These are phyloP conservation scores for Otolemur crassicaudatus DNA, from an alignment of 2,797 vertebrate genomes.

Conservation along the genomic window DNA sequence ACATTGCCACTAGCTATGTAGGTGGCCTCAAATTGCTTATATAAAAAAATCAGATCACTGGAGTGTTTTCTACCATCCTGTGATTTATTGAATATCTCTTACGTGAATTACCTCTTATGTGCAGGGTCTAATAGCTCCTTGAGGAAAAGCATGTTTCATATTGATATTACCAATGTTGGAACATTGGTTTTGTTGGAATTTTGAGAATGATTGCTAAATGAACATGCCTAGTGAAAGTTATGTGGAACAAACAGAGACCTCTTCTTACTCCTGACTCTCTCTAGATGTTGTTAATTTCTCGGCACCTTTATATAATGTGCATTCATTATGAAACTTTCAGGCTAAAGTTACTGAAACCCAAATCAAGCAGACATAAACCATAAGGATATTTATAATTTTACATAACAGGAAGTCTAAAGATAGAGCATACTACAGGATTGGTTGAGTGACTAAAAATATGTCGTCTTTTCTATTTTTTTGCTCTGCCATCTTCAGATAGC, in stretches of 20 bases:
- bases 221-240: not conserved
- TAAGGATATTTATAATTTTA: constrained; percentile 64
- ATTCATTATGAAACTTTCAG: constrained; percentile 46
- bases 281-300: not conserved
- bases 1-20: not conserved
- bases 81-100: not conserved
- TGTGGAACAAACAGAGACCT: not conserved
- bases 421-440: constrained; percentile 38
- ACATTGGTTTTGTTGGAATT: not conserved
- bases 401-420: constrained; percentile 71
- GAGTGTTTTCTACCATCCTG: not conserved
- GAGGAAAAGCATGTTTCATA: not conserved
- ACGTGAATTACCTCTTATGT: not conserved
- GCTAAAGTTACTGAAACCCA: constrained; percentile 33
- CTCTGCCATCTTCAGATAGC: not conserved
- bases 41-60: not conserved
- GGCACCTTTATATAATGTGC: not conserved
- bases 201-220: not conserved
- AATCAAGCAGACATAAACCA: constrained; percentile 43
- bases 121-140: not conserved
- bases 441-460: constrained; percentile 69
- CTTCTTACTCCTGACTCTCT: not conserved
- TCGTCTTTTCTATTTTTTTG: constrained; percentile 43
- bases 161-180: not conserved
- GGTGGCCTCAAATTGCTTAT: not conserved